Conservation (phyloP, 2,888 invertebrate genomes). For the Steinernema carpocapsae region DNA sequence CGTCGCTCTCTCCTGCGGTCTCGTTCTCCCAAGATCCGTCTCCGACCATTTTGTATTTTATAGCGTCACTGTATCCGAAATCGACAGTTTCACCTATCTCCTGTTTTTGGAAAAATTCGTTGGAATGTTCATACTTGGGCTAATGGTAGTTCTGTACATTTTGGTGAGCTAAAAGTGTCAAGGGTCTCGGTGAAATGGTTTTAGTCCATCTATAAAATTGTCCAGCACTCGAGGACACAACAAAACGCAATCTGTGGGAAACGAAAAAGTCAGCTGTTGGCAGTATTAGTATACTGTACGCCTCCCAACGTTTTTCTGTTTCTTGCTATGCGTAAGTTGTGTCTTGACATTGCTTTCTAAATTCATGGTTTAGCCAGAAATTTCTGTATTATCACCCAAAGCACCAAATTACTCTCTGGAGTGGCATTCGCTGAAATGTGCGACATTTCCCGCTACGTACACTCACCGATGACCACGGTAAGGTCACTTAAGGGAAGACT, state of each 20-base stretch:
- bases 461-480: constrained; percentile 23
- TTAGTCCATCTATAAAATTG: constrained; percentile 13
- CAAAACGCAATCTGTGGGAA: background rate
- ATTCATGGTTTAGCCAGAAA: background rate
- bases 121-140: background rate
- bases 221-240: constrained; percentile 11
- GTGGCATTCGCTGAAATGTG: background rate
- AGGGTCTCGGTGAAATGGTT: background rate
- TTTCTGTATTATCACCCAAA: background rate
- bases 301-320: constrained; percentile 20
- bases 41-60: background rate
- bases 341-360: background rate
- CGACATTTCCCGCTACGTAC: background rate
- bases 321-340: background rate
- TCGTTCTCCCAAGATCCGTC: background rate
- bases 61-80: background rate
- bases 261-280: constrained; percentile 1
- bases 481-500: no score
- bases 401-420: background rate
- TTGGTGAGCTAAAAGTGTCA: background rate
- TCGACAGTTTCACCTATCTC: background rate
- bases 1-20: background rate
- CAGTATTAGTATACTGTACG: constrained; percentile 17
- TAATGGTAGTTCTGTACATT: constrained; percentile 4
- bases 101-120: constrained; percentile 5